phyloP scores from a whole-genome alignment of 2,888 invertebrate genomes.

The Pycnomerus fuliginosus region DNA sequence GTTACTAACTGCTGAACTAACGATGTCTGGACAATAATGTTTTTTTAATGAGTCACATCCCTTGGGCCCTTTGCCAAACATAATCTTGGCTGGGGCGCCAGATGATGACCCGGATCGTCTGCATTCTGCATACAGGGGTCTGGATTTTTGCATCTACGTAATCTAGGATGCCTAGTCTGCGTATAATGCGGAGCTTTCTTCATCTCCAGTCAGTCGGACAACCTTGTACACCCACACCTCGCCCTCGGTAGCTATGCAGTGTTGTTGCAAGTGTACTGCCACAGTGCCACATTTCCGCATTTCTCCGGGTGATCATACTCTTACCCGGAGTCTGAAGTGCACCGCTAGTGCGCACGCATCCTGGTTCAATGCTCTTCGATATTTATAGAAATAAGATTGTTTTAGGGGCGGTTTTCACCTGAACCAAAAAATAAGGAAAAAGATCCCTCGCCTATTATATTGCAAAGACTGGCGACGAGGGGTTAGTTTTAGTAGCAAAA shows the following conservation, averaged over 20 bases:
- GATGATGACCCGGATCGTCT: slow-evolving; percentile 15
- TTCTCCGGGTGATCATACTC: slow-evolving; percentile 27
- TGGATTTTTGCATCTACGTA: slow-evolving; percentile 3
- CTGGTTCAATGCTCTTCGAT: slow-evolving; percentile 28
- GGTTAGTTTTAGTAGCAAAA: too few species aligned
- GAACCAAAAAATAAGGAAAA: too few species aligned
- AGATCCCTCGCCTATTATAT: too few species aligned
- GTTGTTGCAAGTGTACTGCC: slow-evolving; percentile 30
- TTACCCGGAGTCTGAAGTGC: slow-evolving; percentile 27
- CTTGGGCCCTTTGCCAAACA: slow-evolving; percentile 6
- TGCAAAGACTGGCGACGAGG: too few species aligned
- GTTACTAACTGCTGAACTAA: background rate
- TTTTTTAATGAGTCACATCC: slow-evolving; percentile 13
- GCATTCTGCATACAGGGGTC: slow-evolving; percentile 4
- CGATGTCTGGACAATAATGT: slow-evolving; percentile 1
- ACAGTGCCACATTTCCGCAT: slow-evolving; percentile 32
- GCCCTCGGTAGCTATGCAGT: slow-evolving; percentile 25
- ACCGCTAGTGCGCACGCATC: slow-evolving; percentile 24
- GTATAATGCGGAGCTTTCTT: too few species aligned
- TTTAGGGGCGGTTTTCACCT: too few species aligned
- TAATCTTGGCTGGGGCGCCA: slow-evolving; percentile 17
- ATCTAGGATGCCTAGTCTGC: too few species aligned
- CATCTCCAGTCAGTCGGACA: too few species aligned
- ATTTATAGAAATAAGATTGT: slow-evolving; percentile 33
- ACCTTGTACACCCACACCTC: slow-evolving; percentile 33